Evolutionary conservation across 1,140 invertebrate genomes (phyloP), one percentile per base, ranked within the genome.

Genomic region (Eupristina koningsbergeri): DNA sequence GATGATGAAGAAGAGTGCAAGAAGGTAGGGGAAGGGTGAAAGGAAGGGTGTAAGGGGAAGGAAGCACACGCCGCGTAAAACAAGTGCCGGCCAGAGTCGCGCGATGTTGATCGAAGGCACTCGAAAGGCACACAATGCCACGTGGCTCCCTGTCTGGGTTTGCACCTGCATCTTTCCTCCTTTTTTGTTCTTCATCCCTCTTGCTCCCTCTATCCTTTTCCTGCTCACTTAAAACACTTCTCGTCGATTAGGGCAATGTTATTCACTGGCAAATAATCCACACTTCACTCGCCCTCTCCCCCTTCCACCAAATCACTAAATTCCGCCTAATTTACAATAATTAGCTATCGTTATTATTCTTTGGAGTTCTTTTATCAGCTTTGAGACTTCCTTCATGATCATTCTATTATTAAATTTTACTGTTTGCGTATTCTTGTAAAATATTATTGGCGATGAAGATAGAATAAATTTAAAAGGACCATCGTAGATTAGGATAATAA

Each of bases 31-130:
- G 29, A 15, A 47, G 71, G 13, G 41, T 26, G 69, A 41, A 41
- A 6, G 19, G 9, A 0, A 47, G 11, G 9, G 71, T n/a, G n/a
- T n/a, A n/a, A n/a, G 13, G 71, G 71, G 41, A 31, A 47, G 31
- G 73, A 78, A 73, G 50, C 77, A 47, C 75, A 85, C 73, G 85
- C 69, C 64, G 64, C 41, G 77, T 77, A 67, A 79, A 79, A 69
- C 79, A 71, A 53, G 47, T 58, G 79, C 64, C 29, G 26, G 39
- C 31, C 78, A 63, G 36, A n/a, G 0, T 26, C 26, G 69, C 22
- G 39, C n/a, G 50, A 83, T 83, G 81, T 83, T 83, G 61, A 78
- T 83, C 75, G 63, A 78, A 63, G 64, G 73, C 75, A 83, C 61
- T 78, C 81, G 67, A 36, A 78, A 63, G 50, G 74, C 75, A 83